A percentile compares a stretch with the other conserved stretches of the same genome.
phyloP scores from a whole-genome alignment of 2,797 vertebrate genomes.

The Acanthurus lineatus region DNA sequence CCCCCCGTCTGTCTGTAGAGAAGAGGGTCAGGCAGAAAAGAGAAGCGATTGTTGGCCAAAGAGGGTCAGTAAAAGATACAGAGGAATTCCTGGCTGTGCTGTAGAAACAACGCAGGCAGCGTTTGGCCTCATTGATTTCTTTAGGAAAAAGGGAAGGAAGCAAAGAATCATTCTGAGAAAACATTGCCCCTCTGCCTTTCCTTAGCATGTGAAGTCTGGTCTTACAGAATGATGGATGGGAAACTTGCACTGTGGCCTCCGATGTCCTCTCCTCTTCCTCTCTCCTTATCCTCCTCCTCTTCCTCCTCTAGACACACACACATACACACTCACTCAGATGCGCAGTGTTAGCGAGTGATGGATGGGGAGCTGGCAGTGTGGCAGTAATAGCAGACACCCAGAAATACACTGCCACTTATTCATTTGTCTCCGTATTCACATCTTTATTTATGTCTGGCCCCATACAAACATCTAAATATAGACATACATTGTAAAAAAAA shows the following conservation, averaged over 20 bases:
- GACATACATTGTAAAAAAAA: constrained; percentile 25
- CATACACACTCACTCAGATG: constrained; percentile 37
- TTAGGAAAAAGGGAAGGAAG: constrained; percentile 71
- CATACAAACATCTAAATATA: constrained; percentile 67
- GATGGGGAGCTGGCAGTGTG: constrained; percentile 78
- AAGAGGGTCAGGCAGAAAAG: constrained; percentile 25
- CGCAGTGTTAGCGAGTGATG: constrained; percentile 80
- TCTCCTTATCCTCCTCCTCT: constrained; percentile 67
- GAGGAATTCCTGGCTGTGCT: constrained; percentile 71
- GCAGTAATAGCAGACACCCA: constrained; percentile 79
- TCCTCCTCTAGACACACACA: constrained; percentile 48
- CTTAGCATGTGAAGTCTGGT: constrained; percentile 70
- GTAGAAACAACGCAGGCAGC: constrained; percentile 52
- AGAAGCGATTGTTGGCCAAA: constrained; percentile 30
- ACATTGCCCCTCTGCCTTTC: constrained; percentile 64
- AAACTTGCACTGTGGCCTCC: constrained; percentile 79
- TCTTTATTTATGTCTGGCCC: constrained; percentile 69
- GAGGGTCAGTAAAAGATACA: constrained; percentile 59
- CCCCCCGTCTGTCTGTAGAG: constrained; percentile 58
- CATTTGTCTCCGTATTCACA: constrained; percentile 66
- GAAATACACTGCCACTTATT: constrained; percentile 72
- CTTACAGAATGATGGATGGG: constrained; percentile 75
- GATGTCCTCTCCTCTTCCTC: constrained; percentile 76
- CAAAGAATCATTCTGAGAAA: constrained; percentile 75
- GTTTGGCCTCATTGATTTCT: constrained; percentile 69